phyloP scores from a whole-genome alignment of 2,888 invertebrate genomes.

The Phymatocera aterrima region DNA sequence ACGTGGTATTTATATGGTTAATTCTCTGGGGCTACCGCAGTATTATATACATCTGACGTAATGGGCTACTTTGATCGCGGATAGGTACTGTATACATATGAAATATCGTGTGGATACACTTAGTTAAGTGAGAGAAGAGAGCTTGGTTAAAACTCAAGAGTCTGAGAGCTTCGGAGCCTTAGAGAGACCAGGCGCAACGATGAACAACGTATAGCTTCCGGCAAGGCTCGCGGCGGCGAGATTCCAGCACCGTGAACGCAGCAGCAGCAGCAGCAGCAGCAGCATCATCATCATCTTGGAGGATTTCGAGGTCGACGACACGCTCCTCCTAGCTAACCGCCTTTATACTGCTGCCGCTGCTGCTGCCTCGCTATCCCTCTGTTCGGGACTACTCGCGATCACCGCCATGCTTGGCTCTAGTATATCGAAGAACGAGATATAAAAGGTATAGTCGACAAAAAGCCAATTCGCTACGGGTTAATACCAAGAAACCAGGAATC shows the following conservation, averaged over 20 bases:
- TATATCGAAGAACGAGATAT: neutral
- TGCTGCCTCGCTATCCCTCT: neutral
- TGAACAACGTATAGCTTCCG: slow-evolving; percentile 27
- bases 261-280: neutral
- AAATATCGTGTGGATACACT: too few relatives aligned
- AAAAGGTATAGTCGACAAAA: slow-evolving; percentile 17
- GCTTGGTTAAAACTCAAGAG: neutral
- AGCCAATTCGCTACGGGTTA: slow-evolving; percentile 38
- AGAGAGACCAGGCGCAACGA: neutral
- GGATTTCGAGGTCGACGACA: slow-evolving; percentile 43
- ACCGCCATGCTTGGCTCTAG: neutral
- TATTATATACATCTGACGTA: too few relatives aligned
- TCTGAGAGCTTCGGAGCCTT: neutral
- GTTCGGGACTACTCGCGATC: slow-evolving; percentile 4
- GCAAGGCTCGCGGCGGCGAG: slow-evolving; percentile 16
- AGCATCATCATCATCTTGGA: neutral
- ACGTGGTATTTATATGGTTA: too few relatives aligned
- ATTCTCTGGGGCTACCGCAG: too few relatives aligned
- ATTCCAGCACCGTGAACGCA: slow-evolving; percentile 6
- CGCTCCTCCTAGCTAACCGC: neutral
- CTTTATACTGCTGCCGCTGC: neutral
- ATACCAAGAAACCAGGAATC: slow-evolving; percentile 17
- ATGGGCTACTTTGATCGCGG: too few relatives aligned
- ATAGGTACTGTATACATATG: too few relatives aligned
- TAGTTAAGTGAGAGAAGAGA: neutral